Evolutionary conservation across 2,888 invertebrate species (phyloP).

Genomic region (Brassicogethes aeneus): DNA sequence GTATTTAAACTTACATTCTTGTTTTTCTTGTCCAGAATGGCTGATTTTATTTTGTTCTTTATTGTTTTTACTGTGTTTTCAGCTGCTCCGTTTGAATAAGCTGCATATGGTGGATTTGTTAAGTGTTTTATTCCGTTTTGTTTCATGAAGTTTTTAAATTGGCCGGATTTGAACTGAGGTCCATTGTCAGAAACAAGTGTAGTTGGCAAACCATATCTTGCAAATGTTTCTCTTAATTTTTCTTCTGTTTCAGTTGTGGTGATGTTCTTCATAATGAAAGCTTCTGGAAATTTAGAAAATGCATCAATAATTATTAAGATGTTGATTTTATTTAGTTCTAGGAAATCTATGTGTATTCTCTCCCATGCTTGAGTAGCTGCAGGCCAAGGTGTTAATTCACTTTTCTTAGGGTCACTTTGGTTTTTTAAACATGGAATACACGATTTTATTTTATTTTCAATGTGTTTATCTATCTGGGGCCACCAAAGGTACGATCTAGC

Average conservation of each 20-base stretch:
- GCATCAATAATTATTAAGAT: constrained; percentile 16
- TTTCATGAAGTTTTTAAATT: constrained; percentile 18
- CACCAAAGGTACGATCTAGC: constrained; percentile 22
- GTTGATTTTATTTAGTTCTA: constrained; percentile 10
- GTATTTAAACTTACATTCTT: constrained; percentile 4
- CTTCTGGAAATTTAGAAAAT: constrained; percentile 19
- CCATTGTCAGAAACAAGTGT: constrained; percentile 18
- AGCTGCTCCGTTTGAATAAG: constrained; percentile 20
- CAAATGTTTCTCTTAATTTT: constrained; percentile 12
- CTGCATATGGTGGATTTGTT: constrained; percentile 18
- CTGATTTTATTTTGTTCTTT: constrained; percentile 10
- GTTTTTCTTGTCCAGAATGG: no score
- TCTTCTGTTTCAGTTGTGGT: constrained; percentile 12
- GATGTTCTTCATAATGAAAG: constrained; percentile 12
- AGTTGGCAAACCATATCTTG: constrained; percentile 15
- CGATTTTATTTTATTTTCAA: constrained; percentile 17
- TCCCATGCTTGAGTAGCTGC: constrained; percentile 12
- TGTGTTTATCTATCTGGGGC: constrained; percentile 20
- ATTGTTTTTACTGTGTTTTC: constrained; percentile 15
- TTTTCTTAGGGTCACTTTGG: constrained; percentile 12
- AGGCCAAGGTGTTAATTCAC: constrained; percentile 13
- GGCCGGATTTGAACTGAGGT: constrained; percentile 13
- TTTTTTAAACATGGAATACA: constrained; percentile 16
- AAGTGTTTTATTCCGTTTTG: constrained; percentile 20
- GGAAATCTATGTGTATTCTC: constrained; percentile 20